Evolutionary conservation across 2,797 vertebrate species (phyloP), one percentile per base, ranked within the genome.

Genomic region (Danio tinwini): DNA sequence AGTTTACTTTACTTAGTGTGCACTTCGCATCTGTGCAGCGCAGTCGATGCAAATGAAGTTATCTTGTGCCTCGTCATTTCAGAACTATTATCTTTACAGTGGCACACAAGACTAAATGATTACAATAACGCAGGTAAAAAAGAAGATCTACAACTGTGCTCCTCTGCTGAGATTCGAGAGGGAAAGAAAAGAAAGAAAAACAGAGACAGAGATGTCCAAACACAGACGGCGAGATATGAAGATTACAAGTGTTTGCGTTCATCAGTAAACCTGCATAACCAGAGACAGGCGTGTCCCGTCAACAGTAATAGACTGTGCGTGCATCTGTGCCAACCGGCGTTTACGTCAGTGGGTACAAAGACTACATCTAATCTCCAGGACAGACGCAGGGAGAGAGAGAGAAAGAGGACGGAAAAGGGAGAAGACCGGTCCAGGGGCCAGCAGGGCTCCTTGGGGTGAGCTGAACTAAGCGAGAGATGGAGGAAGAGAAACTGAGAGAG

Each of bases 291-390:
- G 68, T 78, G 81, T 86, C 80, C 81, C 82, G 68, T 81, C 82
- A 77, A 85, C 76, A 84, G 77, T 78, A 69, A 59, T 85, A 76
- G 75, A 64, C 68, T 65, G 82, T 69, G 87, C 83, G 63, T 86
- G 88, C 83, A 47, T 82, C 74, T 76, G 70, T 72, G 78, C 56
- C 81, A 85, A 55, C 73, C 50, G 42, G 59, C 67, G 73, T 86
- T 85, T 86, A 64, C 64, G 63, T 86, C 82, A 83, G 85, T 77
- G 70, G 73, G 85, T 83, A 84, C 82, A 85, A 85, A 87, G 86
- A 83, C 81, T 13, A 64, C 83, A 83, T 88, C 77, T 87, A 90
- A 81, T 85, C 21, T 88, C 85, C 83, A 52, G 78, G 72, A 88
- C 89, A 84, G 86, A 85, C 56, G 55, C 62, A 7, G 76, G 42